Evolutionary conservation across 2,797 vertebrate species (phyloP).

Genomic region (Anguilla anguilla): DNA sequence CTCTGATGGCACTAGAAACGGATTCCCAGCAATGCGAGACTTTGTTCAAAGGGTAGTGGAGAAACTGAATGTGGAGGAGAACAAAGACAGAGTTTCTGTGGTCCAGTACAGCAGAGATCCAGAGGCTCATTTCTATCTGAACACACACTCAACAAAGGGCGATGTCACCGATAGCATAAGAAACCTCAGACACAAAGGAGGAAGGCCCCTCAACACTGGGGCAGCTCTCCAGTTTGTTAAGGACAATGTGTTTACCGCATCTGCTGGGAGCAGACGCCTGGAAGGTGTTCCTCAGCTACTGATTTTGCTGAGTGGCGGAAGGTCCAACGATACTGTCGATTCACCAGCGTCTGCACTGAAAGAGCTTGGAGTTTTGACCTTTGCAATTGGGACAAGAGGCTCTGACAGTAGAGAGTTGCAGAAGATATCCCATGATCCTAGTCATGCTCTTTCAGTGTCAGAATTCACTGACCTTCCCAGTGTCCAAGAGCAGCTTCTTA

Average conservation of each 20-base stretch:
- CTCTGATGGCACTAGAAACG: constrained; percentile 34
- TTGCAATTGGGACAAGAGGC: too few species aligned
- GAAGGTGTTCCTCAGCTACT: constrained; percentile 50
- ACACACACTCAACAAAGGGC: constrained; percentile 29
- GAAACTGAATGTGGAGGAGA: constrained; percentile 38
- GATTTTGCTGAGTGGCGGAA: constrained; percentile 37
- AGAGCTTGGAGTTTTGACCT: constrained; percentile 16
- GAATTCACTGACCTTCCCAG: too few species aligned
- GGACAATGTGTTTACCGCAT: constrained; percentile 47
- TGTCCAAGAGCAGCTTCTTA: too few species aligned
- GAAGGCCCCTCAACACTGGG: constrained; percentile 40
- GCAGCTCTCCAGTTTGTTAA: constrained; percentile 41
- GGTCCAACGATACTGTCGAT: constrained; percentile 36
- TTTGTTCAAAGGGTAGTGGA: constrained; percentile 44
- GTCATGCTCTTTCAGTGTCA: too few species aligned
- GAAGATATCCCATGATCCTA: too few species aligned
- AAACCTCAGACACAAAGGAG: constrained; percentile 29
- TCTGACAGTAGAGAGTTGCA: too few species aligned
- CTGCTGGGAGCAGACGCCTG: constrained; percentile 46
- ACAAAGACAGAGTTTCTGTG: constrained; percentile 43
- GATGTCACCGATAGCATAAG: constrained; percentile 29
- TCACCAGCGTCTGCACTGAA: constrained; percentile 34
- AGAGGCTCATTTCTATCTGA: constrained; percentile 38
- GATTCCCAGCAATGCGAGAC: constrained; percentile 39
- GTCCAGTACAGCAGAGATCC: constrained; percentile 39